These are phyloP conservation scores for Notothenia rossii DNA, from an alignment of 2,113 vertebrate genomes.

Conservation along the genomic window DNA sequence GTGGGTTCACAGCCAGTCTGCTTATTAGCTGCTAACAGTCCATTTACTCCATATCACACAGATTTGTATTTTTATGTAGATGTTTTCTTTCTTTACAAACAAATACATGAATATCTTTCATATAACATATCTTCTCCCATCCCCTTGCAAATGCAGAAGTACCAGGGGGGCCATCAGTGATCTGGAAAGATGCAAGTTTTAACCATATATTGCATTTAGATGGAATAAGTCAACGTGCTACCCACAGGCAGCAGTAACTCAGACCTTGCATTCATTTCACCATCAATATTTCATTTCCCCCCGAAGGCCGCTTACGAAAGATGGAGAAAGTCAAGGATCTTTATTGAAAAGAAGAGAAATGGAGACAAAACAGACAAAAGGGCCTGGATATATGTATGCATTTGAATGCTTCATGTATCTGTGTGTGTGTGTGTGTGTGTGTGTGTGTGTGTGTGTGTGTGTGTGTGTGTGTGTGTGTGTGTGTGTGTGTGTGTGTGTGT, in stretches of 20 bases:
- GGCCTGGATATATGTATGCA: background rate
- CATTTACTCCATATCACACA: background rate
- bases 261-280: constrained; percentile 11
- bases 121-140: background rate
- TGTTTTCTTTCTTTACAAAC: background rate
- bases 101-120: background rate
- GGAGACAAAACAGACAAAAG: constrained; percentile 22
- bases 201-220: background rate
- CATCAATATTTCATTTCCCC: constrained; percentile 5
- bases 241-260: background rate
- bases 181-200: background rate
- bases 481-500: no score
- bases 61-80: background rate
- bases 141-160: background rate
- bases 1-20: no score
- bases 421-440: background rate
- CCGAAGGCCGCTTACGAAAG: constrained; percentile 1
- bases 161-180: background rate
- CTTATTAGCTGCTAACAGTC: no score
- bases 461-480: background rate
- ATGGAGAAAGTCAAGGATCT: background rate
- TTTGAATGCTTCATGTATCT: constrained; percentile 7
- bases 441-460: constrained; percentile 1
- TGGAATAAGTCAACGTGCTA: background rate
- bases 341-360: background rate